Percentiles rank a stretch among this genome's conserved stretches.
phyloP scores from a whole-genome alignment of 2,888 invertebrate genomes.

The Drepana falcataria region DNA sequence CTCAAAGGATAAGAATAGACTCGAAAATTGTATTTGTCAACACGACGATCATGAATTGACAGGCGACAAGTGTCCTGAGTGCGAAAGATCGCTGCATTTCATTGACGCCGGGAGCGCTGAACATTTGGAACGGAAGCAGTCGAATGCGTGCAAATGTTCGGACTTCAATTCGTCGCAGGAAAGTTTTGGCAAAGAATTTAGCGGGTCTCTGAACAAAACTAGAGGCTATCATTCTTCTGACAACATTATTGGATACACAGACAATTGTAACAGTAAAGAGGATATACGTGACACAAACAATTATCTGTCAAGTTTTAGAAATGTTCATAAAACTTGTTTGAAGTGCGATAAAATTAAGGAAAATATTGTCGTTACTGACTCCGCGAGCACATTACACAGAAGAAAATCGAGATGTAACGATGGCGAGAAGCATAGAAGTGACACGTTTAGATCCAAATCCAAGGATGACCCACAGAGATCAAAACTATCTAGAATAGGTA shows the following conservation, averaged over 20 bases:
- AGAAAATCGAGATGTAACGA: constrained; percentile 62
- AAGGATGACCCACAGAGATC: constrained; percentile 73
- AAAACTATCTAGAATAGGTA: constrained; percentile 76
- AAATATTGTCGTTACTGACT: constrained; percentile 63
- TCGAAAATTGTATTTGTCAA: constrained; percentile 51
- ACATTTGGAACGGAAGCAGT: constrained; percentile 54
- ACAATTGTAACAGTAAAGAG: constrained; percentile 54
- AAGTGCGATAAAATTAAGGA: constrained; percentile 75
- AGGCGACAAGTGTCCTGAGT: constrained; percentile 64
- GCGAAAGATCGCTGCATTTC: constrained; percentile 61
- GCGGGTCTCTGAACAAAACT: constrained; percentile 53
- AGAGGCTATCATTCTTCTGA: constrained; percentile 70
- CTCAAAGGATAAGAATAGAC: constrained; percentile 42
- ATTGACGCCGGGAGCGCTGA: constrained; percentile 65
- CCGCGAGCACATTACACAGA: constrained; percentile 38
- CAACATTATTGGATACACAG: constrained; percentile 62
- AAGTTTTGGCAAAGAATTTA: constrained; percentile 62
- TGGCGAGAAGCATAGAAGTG: constrained; percentile 51
- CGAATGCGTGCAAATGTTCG: constrained; percentile 55
- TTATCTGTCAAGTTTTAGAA: constrained; percentile 50
- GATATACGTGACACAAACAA: constrained; percentile 54
- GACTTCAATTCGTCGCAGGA: constrained; percentile 73
- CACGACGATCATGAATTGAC: constrained; percentile 33
- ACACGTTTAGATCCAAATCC: constrained; percentile 70
- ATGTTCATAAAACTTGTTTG: constrained; percentile 64